Evolutionary conservation across 2,888 invertebrate genomes (phyloP), one percentile per base, ranked within the genome.

Genomic region (Pristionchus fissidentatus): DNA sequence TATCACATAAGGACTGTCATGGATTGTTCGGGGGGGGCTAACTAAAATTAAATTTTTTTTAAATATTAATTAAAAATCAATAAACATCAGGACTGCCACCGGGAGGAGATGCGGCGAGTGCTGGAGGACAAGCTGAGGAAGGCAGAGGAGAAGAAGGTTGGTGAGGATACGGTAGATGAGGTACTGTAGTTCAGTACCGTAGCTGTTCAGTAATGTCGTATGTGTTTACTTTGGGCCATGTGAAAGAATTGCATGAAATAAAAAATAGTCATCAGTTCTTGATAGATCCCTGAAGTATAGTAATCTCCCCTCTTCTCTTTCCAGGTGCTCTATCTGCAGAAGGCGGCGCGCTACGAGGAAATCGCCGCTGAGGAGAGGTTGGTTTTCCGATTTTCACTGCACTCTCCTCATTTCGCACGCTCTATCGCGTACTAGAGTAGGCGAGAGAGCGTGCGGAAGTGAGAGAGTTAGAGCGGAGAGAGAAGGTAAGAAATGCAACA

Each of bases 351-450:
- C 22, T 81, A 62, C 22, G 60, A 60, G 32, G 46, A 81, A 29
- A 62, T 81, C 35, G 80, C 80, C 32, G n/a, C 10, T 10, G 62
- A 81, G 15, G 62, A 62, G 46, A 60, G 62, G 80, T 62, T 32
- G 22, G 60, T 15, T 60, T 8, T 8, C 10, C 19, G n/a, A n/a
- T n/a, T n/a, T n/a, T n/a, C n/a, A 22, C 1, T 32, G 62, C 3
- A 15, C 5, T 60, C 60, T 60, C 32, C 32, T 22, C 13, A 60
- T 8, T 60, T 60, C 13, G 19, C 60, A 29, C 19, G 60, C 7
- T 32, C 60, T 60, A 13, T 60, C 29, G 32, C 8, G 19, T 13
- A 19, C 15, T 29, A 57, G 57, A 57, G 60, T 10, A 60, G 7
- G 60, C 60, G 60, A 60, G 60, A 32, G 29, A 60, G 57, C 57